A percentile compares a stretch with the other conserved stretches of the same genome.
Evolutionary conservation across 2,888 invertebrate genomes (phyloP).

Genomic region (Lamellibrachia columna): DNA sequence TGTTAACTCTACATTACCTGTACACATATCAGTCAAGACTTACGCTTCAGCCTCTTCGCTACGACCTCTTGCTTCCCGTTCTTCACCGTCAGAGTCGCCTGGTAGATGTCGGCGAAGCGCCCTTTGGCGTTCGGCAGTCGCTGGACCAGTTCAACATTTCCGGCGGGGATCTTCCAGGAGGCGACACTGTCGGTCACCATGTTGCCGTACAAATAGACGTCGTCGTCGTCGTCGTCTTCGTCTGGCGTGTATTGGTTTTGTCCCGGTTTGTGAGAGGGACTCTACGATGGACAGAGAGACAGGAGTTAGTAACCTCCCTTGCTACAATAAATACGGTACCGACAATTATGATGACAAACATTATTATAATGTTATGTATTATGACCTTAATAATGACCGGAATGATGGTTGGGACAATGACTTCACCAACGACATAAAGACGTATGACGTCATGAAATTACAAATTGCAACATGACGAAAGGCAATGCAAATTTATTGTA

Average conservation of each 20-base stretch:
- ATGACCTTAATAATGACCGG: too few relatives aligned
- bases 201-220: constrained; percentile 4
- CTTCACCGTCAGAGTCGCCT: not conserved
- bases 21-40: not conserved
- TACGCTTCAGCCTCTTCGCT: constrained; percentile 2
- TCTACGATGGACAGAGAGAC: not conserved
- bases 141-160: not conserved
- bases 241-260: not conserved
- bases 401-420: too few relatives aligned
- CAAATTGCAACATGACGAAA: too few relatives aligned
- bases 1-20: not conserved
- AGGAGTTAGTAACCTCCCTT: not conserved
- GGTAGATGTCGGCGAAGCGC: not conserved
- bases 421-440: too few relatives aligned
- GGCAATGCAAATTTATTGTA: too few relatives aligned
- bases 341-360: too few relatives aligned
- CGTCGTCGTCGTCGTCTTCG: not conserved
- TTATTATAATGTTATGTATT: too few relatives aligned
- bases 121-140: not conserved
- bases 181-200: not conserved
- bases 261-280: not conserved
- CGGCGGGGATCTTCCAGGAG: not conserved
- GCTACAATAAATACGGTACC: too few relatives aligned
- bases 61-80: not conserved
- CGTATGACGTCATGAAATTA: too few relatives aligned